Evolutionary conservation across 2,113 vertebrate species (phyloP).

Genomic region (Mormyrus lacerda): DNA sequence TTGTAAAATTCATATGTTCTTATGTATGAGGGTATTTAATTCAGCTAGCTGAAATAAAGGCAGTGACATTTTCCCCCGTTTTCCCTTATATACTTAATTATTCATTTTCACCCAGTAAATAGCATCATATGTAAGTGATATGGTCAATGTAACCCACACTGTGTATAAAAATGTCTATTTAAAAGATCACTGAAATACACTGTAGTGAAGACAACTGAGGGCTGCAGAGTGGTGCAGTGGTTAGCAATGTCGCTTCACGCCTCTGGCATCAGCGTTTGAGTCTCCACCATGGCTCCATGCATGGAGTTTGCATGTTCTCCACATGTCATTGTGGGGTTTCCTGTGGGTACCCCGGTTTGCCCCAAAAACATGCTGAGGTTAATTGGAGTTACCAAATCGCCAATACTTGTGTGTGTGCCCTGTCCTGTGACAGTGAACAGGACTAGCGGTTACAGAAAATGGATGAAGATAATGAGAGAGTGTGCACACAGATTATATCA

Average conservation of each 20-base stretch:
- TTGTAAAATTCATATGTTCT: too few relatives aligned
- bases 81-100: neutral
- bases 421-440: too few relatives aligned
- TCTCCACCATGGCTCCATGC: too few relatives aligned
- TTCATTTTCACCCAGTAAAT: neutral
- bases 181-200: neutral
- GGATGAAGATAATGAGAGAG: neutral
- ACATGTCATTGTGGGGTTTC: too few relatives aligned
- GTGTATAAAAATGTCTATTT: neutral
- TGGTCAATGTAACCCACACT: neutral
- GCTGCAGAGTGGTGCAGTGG: too few relatives aligned
- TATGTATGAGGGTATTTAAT: neutral
- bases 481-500: neutral
- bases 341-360: too few relatives aligned
- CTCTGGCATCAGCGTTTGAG: too few relatives aligned
- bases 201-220: neutral
- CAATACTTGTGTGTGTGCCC: too few relatives aligned
- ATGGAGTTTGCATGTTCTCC: too few relatives aligned
- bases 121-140: neutral
- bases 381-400: too few relatives aligned
- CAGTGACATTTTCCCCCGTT: neutral
- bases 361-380: too few relatives aligned
- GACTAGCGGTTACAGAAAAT: neutral
- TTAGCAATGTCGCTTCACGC: too few relatives aligned
- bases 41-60: neutral